These are phyloP conservation scores for Oscheius sp. DNA, from an alignment of 2,888 invertebrate species.

Conservation along the genomic window DNA sequence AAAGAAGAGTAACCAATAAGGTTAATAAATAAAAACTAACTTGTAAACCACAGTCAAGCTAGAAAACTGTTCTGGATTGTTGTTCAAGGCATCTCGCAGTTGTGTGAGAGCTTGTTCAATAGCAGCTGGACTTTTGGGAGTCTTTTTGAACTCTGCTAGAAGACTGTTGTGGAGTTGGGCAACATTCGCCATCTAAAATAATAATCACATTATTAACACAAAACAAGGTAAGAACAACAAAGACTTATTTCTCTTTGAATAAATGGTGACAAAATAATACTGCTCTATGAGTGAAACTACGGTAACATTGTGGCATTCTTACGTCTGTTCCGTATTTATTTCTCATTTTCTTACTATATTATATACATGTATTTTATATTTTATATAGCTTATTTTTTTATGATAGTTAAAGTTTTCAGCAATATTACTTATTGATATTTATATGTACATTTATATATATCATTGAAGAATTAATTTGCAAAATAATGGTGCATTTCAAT, in stretches of 20 bases:
- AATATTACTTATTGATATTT: too few relatives aligned
- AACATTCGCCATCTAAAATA: slow-evolving; percentile 36
- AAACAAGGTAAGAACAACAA: neutral
- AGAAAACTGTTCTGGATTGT: neutral
- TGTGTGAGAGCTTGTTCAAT: slow-evolving; percentile 49
- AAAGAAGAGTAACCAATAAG: slow-evolving; percentile 17
- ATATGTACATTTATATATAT: too few relatives aligned
- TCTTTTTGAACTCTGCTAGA: slow-evolving; percentile 54
- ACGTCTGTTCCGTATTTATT: neutral
- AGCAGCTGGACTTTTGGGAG: slow-evolving; percentile 39
- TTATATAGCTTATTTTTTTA: too few relatives aligned
- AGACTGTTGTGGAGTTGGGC: slow-evolving; percentile 53
- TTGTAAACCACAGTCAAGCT: neutral
- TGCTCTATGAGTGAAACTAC: slow-evolving; percentile 2
- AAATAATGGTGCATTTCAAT: too few relatives aligned
- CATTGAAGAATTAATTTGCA: too few relatives aligned
- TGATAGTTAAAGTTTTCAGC: neutral
- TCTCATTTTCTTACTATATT: too few relatives aligned
- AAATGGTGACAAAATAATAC: neutral
- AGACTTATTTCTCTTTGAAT: neutral
- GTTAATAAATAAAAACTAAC: neutral
- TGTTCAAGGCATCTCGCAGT: slow-evolving; percentile 36
- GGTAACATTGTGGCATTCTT: neutral
- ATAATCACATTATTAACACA: neutral
- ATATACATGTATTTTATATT: too few relatives aligned